Base-by-base conservation (phyloP, 1,140 invertebrate species). In the Whitmania pigra region DNA sequence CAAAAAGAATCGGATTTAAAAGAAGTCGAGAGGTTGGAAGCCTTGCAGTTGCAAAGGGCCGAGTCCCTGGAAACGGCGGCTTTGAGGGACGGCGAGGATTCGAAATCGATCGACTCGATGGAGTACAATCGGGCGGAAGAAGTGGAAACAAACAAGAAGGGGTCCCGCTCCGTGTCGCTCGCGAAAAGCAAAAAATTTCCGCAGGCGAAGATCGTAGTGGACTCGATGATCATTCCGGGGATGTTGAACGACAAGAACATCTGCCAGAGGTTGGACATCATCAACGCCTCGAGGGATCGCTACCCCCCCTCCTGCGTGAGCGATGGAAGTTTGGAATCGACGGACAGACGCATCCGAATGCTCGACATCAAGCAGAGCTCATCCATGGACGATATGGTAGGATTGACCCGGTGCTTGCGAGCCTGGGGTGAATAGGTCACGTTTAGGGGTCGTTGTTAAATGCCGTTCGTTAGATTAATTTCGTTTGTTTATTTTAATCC, bases 201-300 rank as follows among this genome's bases (percentile, higher is more conserved):
- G 1, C 57, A 63, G 22, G 57, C 57, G 29, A 63, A 63, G 57
- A 63, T 63, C 29, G 57, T 63, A 7, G 57, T 63, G 22, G 57
- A 63, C 57, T 63, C 57, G 22, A 63, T 4, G 29, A 63, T 63
- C 3, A 63, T 63, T 25, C 57, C 57, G 11, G 22, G 22, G 2
- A 63, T 63, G 57, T 13, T 49, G 43, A 49, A 11, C 43, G 43
- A 25, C 57, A 25, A 25, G 29, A 63, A 63, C 57, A 25, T 31
- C 57, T 63, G 22, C 57, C 57, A 63, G 43, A 49, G 43, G 13
- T 17, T 49, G 43, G 43, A 49, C 43, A 49, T 49, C 43, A 49
- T 49, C 2, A 49, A 49, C 15, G 43, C 43, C 22, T 63, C 57
- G 1, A 63, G 22, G 22, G 20, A 25, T 20, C 57, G 22, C 22